Percentiles rank a stretch among this genome's conserved stretches.
Evolutionary conservation across 2,888 invertebrate genomes (phyloP).

Genomic region (Selenia dentaria): DNA sequence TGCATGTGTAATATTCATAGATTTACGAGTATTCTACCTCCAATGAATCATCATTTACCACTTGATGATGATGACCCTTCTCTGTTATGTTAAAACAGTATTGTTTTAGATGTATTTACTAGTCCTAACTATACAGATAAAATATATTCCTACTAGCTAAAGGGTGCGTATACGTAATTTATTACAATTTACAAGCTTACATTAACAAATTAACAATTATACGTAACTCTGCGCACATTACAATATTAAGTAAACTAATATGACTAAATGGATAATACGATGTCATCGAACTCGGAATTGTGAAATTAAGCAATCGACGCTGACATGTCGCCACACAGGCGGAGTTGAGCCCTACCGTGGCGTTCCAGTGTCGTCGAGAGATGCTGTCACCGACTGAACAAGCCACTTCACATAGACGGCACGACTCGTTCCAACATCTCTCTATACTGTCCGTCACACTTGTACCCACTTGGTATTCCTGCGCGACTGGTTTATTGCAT

Average conservation of each 20-base stretch:
- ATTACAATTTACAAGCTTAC: too few relatives aligned
- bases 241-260: slow-evolving; percentile 17
- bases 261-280: slow-evolving; percentile 13
- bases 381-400: slow-evolving; percentile 49
- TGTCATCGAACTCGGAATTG: slow-evolving; percentile 33
- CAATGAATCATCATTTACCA: too few relatives aligned
- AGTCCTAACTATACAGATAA: too few relatives aligned
- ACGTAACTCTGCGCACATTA: slow-evolving; percentile 6
- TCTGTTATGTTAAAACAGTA: too few relatives aligned
- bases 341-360: slow-evolving; percentile 37
- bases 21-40: too few relatives aligned
- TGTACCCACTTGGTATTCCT: slow-evolving; percentile 40
- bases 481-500: slow-evolving; percentile 53
- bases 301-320: slow-evolving; percentile 34
- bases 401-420: slow-evolving; percentile 48
- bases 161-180: too few relatives aligned
- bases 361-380: slow-evolving; percentile 40
- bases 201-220: too few relatives aligned
- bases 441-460: slow-evolving; percentile 42
- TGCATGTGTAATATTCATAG: too few relatives aligned
- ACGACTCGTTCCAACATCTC: slow-evolving; percentile 44
- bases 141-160: too few relatives aligned
- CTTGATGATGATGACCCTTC: too few relatives aligned
- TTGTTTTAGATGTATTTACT: too few relatives aligned
- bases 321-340: slow-evolving; percentile 41